Evolutionary conservation across 92 coral and sea anemone genomes (phyloP), one percentile per base, ranked within the genome.

Genomic region (Heteractis magnifica): DNA sequence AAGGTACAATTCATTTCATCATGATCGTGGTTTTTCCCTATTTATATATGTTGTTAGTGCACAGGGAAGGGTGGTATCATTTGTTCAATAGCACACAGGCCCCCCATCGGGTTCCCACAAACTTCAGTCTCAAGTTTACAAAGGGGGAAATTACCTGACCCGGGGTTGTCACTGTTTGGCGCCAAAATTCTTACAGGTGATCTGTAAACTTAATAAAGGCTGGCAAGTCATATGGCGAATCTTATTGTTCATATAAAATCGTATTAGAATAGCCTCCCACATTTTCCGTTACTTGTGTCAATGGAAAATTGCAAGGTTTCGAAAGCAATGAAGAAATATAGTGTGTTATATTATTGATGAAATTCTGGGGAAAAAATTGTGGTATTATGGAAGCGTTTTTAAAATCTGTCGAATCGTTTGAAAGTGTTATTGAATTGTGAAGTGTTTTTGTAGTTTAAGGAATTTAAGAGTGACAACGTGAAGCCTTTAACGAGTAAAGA

Each of bases 121-220:
- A 62, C 70, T n/a, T 62, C 6, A 8, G 26, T 62, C 19, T 62
- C 19, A 23, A 18, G 20, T n/a, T 18, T 18, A 62, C 23, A 18
- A 62, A 62, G 12, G 20, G 23, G 65, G 23, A 62, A 62, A 62
- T 62, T 62, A 62, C 70, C 70, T 62, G 70, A 62, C 21, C 21
- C 6, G 23, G 21, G 70, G 18, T 6, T 62, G 70, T 62, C 70
- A 62, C 70, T 62, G 52, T 64, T 21, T 62, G 56, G 72, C 82
- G 82, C 65, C 82, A 65, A 59, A 59, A 56, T 44, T 62, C 83
- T 58, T 44, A 10, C 76, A 80, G 83, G 21, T 19, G 56, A 64
- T n/a, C 75, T 16, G 19, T 34, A 80, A 80, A 80, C 83, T 80
- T 80, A 80, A 80, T 80, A 80, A 80, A 62, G 70, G 70, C 23